phyloP scores from a whole-genome alignment of 2,797 vertebrate genomes.

The Ciconia nigra region DNA sequence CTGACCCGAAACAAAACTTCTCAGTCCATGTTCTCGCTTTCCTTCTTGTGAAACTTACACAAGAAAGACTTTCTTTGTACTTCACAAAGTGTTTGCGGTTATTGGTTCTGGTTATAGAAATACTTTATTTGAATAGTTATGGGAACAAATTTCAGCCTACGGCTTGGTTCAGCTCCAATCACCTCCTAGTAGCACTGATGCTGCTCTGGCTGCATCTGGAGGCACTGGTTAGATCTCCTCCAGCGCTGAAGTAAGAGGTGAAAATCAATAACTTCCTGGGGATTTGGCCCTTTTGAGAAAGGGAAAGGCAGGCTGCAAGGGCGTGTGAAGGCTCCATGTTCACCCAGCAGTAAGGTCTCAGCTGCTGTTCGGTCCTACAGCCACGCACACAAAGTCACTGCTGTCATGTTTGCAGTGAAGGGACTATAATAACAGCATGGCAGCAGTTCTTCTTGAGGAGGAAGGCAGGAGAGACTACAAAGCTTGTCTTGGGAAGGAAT shows the following conservation, averaged over 20 bases:
- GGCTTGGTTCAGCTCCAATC: background rate
- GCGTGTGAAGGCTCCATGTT: background rate
- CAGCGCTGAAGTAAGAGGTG: background rate
- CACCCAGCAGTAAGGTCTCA: background rate
- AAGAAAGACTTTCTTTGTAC: background rate
- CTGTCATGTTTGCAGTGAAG: accelerated
- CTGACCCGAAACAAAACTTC: background rate
- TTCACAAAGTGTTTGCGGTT: background rate
- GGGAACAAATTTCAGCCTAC: background rate
- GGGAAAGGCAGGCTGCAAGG: background rate
- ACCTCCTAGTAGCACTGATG: background rate
- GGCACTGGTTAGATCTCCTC: background rate
- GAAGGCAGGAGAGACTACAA: too few relatives aligned
- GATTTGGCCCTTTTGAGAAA: background rate
- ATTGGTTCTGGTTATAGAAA: background rate
- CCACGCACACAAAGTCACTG: accelerated
- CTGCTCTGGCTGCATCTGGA: background rate
- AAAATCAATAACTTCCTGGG: background rate
- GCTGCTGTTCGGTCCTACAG: background rate
- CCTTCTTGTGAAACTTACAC: background rate
- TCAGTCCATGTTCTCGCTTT: background rate
- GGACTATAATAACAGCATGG: accelerated
- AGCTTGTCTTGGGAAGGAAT: background rate
- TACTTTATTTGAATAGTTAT: background rate
- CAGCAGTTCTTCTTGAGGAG: background rate